These are phyloP conservation scores for Ataeniobius toweri DNA, from an alignment of 2,797 vertebrate species.

Conservation along the genomic window DNA sequence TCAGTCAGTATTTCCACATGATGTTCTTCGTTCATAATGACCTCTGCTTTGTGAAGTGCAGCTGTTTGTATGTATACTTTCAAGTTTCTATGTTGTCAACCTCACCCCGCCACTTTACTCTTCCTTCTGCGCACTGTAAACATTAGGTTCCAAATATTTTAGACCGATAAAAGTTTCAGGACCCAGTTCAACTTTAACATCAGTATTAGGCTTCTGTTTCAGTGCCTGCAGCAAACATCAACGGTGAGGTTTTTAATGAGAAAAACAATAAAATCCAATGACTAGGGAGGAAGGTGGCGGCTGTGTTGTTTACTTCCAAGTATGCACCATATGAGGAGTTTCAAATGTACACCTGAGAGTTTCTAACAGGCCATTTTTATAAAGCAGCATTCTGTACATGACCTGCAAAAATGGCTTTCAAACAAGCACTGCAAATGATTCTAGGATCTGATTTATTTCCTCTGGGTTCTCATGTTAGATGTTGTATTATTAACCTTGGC, in stretches of 20 bases:
- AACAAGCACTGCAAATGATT: constrained; percentile 20
- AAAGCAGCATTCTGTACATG: no score
- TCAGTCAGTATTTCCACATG: not conserved
- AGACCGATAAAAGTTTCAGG: not conserved
- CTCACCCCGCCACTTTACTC: not conserved
- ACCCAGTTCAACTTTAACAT: not conserved
- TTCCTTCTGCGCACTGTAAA: not conserved
- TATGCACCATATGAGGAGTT: not conserved
- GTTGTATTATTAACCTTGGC: constrained; percentile 84
- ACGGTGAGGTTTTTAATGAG: not conserved
- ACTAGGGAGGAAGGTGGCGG: not conserved
- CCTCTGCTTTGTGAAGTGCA: not conserved
- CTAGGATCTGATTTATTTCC: constrained; percentile 32
- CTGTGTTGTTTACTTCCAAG: not conserved
- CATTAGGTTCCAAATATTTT: not conserved
- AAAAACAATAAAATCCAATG: constrained; percentile 1
- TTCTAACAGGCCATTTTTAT: no score
- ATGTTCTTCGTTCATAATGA: no score
- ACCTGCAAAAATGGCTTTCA: not conserved
- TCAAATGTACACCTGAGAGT: no score
- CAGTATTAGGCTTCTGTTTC: not conserved
- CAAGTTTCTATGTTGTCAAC: not conserved
- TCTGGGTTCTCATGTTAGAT: constrained; percentile 37
- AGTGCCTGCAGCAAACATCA: not conserved
- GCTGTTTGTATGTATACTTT: not conserved